phyloP scores from a whole-genome alignment of 2,113 vertebrate genomes.

The Castor canadensis region DNA sequence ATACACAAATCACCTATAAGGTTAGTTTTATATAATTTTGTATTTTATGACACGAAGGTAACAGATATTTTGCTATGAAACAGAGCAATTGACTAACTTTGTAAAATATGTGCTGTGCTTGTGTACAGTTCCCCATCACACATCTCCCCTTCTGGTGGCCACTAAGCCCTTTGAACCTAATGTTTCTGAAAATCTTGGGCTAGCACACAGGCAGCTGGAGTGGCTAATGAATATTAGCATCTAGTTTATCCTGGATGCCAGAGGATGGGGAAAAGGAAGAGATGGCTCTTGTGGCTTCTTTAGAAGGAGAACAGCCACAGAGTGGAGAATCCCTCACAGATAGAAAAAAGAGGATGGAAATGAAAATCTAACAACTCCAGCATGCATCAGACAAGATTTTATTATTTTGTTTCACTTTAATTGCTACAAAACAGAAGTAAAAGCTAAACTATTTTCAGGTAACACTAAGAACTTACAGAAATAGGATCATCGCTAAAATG shows the following conservation, averaged over 20 bases:
- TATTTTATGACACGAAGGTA: conserved; percentile 30
- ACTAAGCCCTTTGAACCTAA: not conserved
- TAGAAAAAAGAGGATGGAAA: not conserved
- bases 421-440: not conserved
- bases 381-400: not conserved
- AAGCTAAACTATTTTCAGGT: too few species aligned
- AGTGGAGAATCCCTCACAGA: not conserved
- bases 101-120: not conserved
- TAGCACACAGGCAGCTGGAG: not conserved
- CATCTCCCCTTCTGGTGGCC: not conserved
- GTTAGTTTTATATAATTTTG: conserved; percentile 17
- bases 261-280: not conserved
- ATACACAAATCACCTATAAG: conserved; percentile 10
- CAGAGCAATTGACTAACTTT: not conserved
- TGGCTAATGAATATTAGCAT: not conserved
- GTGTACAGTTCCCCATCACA: not conserved
- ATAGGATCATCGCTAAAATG: not conserved
- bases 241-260: not conserved
- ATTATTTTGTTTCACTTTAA: not conserved
- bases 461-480: too few species aligned
- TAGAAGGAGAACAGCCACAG: not conserved
- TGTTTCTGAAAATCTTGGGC: not conserved
- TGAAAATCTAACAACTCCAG: not conserved
- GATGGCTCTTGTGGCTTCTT: not conserved
- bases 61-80: conserved; percentile 49